These are phyloP conservation scores for Phocoena phocoena DNA, from an alignment of 2,113 vertebrate species.

Conservation along the genomic window DNA sequence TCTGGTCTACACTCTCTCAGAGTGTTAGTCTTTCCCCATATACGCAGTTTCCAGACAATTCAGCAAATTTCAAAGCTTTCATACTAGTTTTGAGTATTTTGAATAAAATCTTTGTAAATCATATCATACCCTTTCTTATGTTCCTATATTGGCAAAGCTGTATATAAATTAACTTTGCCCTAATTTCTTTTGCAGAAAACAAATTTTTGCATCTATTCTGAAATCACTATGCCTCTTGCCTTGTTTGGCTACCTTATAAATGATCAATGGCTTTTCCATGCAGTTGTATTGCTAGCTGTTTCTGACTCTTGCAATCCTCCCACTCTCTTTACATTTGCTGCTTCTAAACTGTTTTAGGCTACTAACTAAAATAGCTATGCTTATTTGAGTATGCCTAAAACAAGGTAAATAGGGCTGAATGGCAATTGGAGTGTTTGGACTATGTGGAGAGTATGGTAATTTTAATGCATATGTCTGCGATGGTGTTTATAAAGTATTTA, in stretches of 20 bases:
- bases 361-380: background rate
- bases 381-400: background rate
- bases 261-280: background rate
- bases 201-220: background rate
- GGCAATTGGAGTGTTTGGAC: background rate
- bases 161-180: background rate
- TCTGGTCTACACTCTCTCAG: background rate
- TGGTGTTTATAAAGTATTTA: background rate
- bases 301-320: background rate
- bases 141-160: background rate
- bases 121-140: background rate
- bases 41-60: background rate
- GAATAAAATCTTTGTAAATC: background rate
- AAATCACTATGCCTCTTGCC: background rate
- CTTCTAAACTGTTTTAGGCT: background rate
- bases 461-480: background rate
- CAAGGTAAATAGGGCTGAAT: background rate
- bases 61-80: conserved; percentile 8
- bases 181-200: background rate
- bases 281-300: background rate
- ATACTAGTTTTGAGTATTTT: conserved; percentile 19
- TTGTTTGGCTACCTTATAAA: background rate
- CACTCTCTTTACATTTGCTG: background rate
- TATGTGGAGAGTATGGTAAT: background rate
- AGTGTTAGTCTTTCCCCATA: background rate